Evolutionary conservation across 1,140 invertebrate genomes (phyloP).

Genomic region (Limonius californicus): DNA sequence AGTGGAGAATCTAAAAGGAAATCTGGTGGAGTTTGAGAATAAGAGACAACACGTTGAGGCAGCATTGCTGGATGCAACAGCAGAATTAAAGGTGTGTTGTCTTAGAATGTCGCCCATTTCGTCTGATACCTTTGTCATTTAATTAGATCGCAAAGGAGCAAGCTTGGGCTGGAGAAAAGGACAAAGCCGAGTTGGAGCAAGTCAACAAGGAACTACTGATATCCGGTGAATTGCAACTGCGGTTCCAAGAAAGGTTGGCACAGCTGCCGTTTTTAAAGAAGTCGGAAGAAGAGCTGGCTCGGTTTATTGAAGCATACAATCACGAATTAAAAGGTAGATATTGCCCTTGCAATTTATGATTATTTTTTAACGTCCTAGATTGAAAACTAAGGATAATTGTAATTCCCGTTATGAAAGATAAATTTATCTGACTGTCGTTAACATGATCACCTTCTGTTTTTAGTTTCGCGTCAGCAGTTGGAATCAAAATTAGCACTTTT

Average conservation of each 20-base stretch:
- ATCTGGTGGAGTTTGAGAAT: conserved; percentile 34
- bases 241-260: conserved; percentile 49
- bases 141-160: conserved; percentile 42
- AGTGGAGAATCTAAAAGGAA: conserved; percentile 31
- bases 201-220: conserved; percentile 47
- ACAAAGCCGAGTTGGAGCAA: conserved; percentile 42
- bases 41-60: conserved; percentile 41
- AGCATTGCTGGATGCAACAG: conserved; percentile 41
- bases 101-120: too few relatives aligned
- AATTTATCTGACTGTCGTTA: background rate
- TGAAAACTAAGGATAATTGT: too few relatives aligned
- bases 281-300: conserved; percentile 46
- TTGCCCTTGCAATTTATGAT: background rate
- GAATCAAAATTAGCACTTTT: conserved; percentile 42
- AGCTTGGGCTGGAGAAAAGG: conserved; percentile 42
- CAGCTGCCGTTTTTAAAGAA: conserved; percentile 45
- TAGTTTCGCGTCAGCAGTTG: conserved; percentile 41
- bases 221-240: conserved; percentile 50
- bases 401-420: too few relatives aligned
- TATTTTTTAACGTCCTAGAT: background rate
- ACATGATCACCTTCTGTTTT: conserved; percentile 18
- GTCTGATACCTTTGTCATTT: too few relatives aligned
- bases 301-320: conserved; percentile 47
- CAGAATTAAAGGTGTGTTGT: conserved; percentile 46
- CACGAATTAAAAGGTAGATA: conserved; percentile 47